Evolutionary conservation across 2,113 vertebrate species (phyloP).

Genomic region (Rhea pennata): DNA sequence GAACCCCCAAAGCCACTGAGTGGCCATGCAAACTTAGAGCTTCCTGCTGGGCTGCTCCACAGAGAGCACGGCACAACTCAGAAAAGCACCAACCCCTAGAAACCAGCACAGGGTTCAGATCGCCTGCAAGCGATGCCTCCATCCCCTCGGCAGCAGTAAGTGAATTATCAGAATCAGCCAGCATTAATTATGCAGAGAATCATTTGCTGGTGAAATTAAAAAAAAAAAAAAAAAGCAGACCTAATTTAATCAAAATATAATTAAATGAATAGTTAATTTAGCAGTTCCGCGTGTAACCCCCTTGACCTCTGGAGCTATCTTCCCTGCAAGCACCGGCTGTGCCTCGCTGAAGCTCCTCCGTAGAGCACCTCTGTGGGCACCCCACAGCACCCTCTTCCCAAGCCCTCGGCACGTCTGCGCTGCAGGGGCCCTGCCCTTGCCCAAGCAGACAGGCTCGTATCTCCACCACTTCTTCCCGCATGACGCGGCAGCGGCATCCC

Average conservation of each 20-base stretch:
- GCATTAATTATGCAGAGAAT: conserved; percentile 40
- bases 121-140: not conserved
- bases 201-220: not conserved
- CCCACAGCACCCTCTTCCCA: too few species aligned
- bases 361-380: rapidly evolving
- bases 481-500: too few species aligned
- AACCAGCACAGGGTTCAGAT: rapidly evolving
- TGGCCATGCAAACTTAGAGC: not conserved
- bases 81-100: not conserved
- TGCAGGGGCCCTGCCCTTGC: too few species aligned
- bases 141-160: not conserved
- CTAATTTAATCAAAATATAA: conserved; percentile 55
- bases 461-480: too few species aligned
- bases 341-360: too few species aligned
- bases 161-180: not conserved
- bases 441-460: too few species aligned
- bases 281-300: not conserved
- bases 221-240: not conserved
- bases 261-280: conserved; percentile 47
- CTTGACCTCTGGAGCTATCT: not conserved
- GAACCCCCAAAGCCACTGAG: rapidly evolving
- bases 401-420: too few species aligned
- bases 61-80: not conserved
- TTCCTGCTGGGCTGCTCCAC: not conserved
- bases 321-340: not conserved